These are phyloP conservation scores for Chesias legatella DNA, from an alignment of 2,888 invertebrate genomes.

Conservation along the genomic window DNA sequence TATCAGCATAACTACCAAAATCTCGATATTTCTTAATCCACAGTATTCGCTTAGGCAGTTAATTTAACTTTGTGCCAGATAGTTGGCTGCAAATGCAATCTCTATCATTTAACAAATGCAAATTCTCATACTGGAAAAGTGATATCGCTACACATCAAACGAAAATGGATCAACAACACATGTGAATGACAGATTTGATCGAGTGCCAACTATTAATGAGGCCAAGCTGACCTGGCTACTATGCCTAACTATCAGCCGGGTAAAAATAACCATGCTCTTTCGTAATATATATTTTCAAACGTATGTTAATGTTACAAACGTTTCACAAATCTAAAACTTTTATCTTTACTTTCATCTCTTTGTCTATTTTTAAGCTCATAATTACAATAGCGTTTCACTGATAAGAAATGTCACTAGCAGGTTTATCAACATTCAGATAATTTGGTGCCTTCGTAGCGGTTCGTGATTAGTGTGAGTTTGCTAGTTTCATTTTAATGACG, in stretches of 20 bases:
- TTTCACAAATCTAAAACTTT: slow-evolving; percentile 7
- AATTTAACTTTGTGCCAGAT: too few species aligned
- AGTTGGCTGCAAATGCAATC: too few species aligned
- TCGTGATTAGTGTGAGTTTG: background rate
- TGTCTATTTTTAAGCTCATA: background rate
- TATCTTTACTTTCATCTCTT: too few species aligned
- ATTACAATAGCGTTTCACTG: slow-evolving; percentile 1
- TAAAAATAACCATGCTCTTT: slow-evolving; percentile 29
- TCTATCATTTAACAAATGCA: slow-evolving; percentile 5
- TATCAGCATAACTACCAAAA: too few species aligned
- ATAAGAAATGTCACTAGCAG: slow-evolving; percentile 15
- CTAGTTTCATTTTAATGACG: slow-evolving; percentile 28
- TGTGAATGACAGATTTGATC: slow-evolving; percentile 52
- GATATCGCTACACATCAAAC: slow-evolving; percentile 44
- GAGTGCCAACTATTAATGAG: slow-evolving; percentile 52
- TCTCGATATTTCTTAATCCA: too few species aligned
- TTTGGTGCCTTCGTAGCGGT: background rate
- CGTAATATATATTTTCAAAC: slow-evolving; percentile 19
- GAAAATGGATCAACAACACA: slow-evolving; percentile 48
- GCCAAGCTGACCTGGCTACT: slow-evolving; percentile 39
- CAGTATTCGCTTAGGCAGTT: too few species aligned
- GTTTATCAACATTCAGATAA: slow-evolving; percentile 8
- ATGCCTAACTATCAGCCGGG: slow-evolving; percentile 33
- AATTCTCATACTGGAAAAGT: slow-evolving; percentile 24
- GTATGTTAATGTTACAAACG: slow-evolving; percentile 13